Percentiles rank a stretch among this genome's conserved stretches.
Evolutionary conservation across 2,797 vertebrate genomes (phyloP).

Genomic region (Cryptoblepharus egeriae): DNA sequence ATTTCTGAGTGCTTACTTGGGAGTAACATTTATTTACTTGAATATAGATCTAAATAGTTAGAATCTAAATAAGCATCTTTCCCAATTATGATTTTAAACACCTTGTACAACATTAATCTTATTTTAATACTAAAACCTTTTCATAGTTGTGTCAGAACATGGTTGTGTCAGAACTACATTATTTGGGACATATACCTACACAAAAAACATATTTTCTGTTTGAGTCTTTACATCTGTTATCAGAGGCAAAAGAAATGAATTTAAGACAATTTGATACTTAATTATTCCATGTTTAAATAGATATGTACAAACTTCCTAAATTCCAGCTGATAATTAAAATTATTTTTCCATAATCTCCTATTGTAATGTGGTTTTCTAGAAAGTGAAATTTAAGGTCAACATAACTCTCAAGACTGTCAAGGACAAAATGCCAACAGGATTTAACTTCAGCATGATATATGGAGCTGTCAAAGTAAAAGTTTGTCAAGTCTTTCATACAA

Average conservation of each 20-base stretch:
- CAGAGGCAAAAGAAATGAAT: background rate
- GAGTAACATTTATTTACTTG: background rate
- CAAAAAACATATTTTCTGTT: background rate
- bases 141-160: background rate
- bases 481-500: background rate
- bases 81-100: background rate
- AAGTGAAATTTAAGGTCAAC: background rate
- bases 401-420: background rate
- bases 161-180: background rate
- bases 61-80: background rate
- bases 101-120: no score
- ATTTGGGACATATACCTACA: no score
- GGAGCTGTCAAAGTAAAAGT: background rate
- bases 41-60: background rate
- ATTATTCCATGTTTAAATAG: background rate
- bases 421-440: slow-evolving; percentile 14
- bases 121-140: background rate
- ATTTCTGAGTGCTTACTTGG: no score
- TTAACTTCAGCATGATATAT: slow-evolving; percentile 10
- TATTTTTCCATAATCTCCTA: background rate
- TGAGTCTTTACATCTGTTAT: background rate
- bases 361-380: background rate
- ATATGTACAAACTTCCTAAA: background rate
- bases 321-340: background rate
- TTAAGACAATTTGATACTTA: background rate